Evolutionary conservation across 2,797 vertebrate species (phyloP).

Genomic region (Loriculus beryllinus): DNA sequence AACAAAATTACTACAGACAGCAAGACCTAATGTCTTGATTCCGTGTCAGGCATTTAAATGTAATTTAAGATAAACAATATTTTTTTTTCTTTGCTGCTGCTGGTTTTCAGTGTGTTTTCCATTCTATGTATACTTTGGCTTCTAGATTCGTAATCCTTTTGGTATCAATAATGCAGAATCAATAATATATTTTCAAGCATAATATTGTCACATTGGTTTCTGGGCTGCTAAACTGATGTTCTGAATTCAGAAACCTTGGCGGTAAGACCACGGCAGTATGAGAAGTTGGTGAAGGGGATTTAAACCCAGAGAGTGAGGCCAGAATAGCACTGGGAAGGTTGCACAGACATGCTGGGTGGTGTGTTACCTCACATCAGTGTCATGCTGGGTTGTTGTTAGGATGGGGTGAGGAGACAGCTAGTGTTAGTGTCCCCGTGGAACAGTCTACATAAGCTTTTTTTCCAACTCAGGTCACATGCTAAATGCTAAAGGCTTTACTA

Average conservation of each 20-base stretch:
- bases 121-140: not conserved
- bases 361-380: not conserved
- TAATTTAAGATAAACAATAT: not conserved
- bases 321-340: not conserved
- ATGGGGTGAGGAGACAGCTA: not conserved
- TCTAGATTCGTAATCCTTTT: not conserved
- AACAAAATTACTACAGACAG: not conserved
- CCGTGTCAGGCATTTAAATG: not conserved
- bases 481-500: constrained; percentile 17
- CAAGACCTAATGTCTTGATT: not conserved
- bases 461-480: not conserved
- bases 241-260: not conserved
- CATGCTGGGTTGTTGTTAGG: not conserved
- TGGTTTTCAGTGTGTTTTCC: constrained; percentile 9
- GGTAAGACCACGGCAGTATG: not conserved
- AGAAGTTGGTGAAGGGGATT: constrained; percentile 77
- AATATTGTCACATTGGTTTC: not conserved
- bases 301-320: constrained; percentile 68
- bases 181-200: not conserved
- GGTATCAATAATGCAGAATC: not conserved
- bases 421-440: not conserved
- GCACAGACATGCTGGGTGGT: not conserved
- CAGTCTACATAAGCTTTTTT: constrained; percentile 36
- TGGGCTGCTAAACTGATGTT: not conserved
- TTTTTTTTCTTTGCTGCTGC: not conserved